phyloP scores from a whole-genome alignment of 2,888 invertebrate species.

The Drosophila yooni region DNA sequence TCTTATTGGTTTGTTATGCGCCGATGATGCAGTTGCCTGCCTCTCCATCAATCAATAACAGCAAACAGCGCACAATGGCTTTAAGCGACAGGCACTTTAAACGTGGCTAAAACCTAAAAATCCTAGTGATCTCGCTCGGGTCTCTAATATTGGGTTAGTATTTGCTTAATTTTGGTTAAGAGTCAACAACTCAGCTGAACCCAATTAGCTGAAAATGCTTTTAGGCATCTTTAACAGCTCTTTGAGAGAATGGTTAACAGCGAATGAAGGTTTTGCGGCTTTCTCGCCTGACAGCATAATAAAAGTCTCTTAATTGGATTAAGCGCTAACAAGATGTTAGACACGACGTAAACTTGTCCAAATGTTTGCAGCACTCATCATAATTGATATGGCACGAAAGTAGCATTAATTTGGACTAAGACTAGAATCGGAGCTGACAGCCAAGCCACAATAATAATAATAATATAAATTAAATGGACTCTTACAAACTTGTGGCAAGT shows the following conservation, averaged over 20 bases:
- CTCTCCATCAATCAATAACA: slow-evolving; percentile 52
- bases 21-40: slow-evolving; percentile 35
- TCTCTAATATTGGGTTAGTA: slow-evolving; percentile 19
- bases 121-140: slow-evolving; percentile 27
- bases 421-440: neutral
- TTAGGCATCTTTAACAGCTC: slow-evolving; percentile 38
- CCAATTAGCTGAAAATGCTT: slow-evolving; percentile 45
- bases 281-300: slow-evolving; percentile 16
- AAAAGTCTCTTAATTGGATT: slow-evolving; percentile 63
- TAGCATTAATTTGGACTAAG: neutral
- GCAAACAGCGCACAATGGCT: neutral
- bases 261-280: neutral
- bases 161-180: slow-evolving; percentile 16
- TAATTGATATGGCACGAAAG: slow-evolving; percentile 16
- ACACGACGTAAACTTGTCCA: slow-evolving; percentile 36
- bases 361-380: slow-evolving; percentile 17
- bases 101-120: neutral
- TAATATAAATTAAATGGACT: neutral
- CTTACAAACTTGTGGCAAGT: neutral
- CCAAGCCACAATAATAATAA: neutral
- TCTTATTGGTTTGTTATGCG: slow-evolving; percentile 81
- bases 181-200: slow-evolving; percentile 32
- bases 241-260: slow-evolving; percentile 2
- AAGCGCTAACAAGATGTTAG: slow-evolving; percentile 37
- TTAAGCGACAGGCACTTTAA: slow-evolving; percentile 57